Percentiles rank a stretch among this genome's conserved stretches.
Evolutionary conservation across 2,113 vertebrate species (phyloP).

Genomic region (Syngnathus typhle): DNA sequence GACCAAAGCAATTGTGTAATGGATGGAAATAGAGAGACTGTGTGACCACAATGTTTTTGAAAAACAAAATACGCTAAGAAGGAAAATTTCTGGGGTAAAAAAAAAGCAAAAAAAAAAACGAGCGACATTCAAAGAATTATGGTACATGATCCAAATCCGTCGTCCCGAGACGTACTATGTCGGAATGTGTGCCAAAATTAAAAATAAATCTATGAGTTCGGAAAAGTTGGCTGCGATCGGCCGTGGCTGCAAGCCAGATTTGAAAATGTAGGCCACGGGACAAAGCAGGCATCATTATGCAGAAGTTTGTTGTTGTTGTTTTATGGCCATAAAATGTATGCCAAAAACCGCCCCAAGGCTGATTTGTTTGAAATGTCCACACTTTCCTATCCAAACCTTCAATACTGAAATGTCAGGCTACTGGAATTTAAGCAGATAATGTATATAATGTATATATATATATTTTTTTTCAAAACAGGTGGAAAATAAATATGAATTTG

Average conservation of each 20-base stretch:
- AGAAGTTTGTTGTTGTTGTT: neutral
- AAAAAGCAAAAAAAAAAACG: neutral
- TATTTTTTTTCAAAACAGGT: too few relatives aligned
- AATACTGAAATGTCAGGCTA: neutral
- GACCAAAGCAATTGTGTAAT: neutral
- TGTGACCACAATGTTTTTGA: neutral
- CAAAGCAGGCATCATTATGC: neutral
- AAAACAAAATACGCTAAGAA: neutral
- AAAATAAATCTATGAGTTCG: neutral
- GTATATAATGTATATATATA: too few relatives aligned
- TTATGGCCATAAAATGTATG: neutral
- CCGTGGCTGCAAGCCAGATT: neutral
- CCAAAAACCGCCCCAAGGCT: neutral
- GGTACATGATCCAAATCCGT: neutral
- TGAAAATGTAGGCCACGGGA: constrained; percentile 2
- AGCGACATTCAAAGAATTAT: neutral
- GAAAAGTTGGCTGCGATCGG: neutral
- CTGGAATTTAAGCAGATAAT: neutral
- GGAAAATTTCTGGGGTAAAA: neutral
- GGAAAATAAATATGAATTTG: too few relatives aligned
- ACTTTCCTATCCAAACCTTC: too few relatives aligned
- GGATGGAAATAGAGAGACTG: neutral
- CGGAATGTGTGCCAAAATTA: neutral
- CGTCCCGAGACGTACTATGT: neutral
- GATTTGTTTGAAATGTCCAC: neutral